These are phyloP conservation scores for Philereme transversata DNA, from an alignment of 2,888 invertebrate genomes.

Conservation along the genomic window DNA sequence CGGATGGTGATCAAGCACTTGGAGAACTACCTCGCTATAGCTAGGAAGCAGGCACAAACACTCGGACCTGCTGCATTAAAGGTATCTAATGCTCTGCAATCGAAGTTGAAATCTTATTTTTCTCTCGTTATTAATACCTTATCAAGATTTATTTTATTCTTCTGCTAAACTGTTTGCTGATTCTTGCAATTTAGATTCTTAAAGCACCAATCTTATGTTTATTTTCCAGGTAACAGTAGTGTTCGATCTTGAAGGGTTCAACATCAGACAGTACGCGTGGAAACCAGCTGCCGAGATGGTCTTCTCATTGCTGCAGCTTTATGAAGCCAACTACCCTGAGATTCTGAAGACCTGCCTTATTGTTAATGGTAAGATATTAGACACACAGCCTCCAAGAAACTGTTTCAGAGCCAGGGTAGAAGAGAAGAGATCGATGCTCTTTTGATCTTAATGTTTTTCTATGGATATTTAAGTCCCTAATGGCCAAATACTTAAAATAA, in stretches of 20 bases:
- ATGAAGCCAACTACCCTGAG: conserved; percentile 97
- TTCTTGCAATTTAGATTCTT: too few relatives aligned
- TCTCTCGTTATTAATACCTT: too few relatives aligned
- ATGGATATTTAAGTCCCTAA: too few relatives aligned
- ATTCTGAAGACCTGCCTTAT: conserved; percentile 93
- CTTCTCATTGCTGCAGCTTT: conserved; percentile 91
- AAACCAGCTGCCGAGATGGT: conserved; percentile 93
- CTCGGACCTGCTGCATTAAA: conserved; percentile 86
- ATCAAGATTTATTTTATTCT: too few relatives aligned
- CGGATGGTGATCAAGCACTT: conserved; percentile 87
- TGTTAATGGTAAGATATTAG: conserved; percentile 87
- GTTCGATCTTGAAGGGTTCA: conserved; percentile 92
- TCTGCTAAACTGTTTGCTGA: too few relatives aligned
- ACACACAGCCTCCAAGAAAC: neutral
- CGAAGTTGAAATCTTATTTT: too few relatives aligned
- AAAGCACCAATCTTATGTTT: too few relatives aligned
- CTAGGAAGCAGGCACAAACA: conserved; percentile 83
- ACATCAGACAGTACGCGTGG: conserved; percentile 92
- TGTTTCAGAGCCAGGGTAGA: neutral
- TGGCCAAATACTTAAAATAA: too few relatives aligned
- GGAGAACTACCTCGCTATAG: conserved; percentile 86
- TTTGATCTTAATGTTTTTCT: too few relatives aligned
- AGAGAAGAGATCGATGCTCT: too few relatives aligned
- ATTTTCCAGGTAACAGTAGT: conserved; percentile 85
- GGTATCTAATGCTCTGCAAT: conserved; percentile 45